These are phyloP conservation scores for Cyrtonyx montezumae DNA, from an alignment of 2,113 vertebrate species.

Conservation along the genomic window DNA sequence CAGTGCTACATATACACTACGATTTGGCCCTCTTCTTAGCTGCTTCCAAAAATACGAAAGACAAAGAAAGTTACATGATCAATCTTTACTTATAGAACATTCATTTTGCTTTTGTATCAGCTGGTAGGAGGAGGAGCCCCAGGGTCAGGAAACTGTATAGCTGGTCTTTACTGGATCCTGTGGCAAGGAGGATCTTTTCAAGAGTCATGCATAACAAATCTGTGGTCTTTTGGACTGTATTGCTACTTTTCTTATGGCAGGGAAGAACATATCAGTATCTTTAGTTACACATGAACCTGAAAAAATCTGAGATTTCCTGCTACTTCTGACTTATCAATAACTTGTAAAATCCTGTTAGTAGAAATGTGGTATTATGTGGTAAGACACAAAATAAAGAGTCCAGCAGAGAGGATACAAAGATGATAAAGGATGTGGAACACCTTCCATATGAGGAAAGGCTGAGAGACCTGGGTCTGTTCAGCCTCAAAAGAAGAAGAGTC, in stretches of 20 bases:
- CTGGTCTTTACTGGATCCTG: too few species aligned
- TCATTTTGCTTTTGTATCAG: background rate
- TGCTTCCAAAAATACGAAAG: background rate
- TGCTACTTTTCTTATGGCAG: background rate
- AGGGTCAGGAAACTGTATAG: accelerated
- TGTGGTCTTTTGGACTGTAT: background rate
- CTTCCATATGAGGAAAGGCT: too few species aligned
- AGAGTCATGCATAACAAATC: accelerated
- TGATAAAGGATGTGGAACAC: too few species aligned
- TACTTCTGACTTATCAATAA: background rate
- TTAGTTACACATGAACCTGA: background rate
- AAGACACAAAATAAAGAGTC: background rate
- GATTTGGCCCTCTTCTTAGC: background rate
- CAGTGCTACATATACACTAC: accelerated
- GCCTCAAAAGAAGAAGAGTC: too few species aligned
- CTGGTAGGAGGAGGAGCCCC: background rate
- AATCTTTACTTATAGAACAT: background rate
- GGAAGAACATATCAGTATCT: background rate
- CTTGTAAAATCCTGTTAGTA: background rate
- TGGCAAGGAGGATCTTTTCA: background rate
- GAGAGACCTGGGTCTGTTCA: too few species aligned
- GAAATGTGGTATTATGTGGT: too few species aligned
- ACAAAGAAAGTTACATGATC: background rate
- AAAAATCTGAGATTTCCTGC: background rate
- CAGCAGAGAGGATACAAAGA: too few species aligned